These are phyloP conservation scores for Oostethus manadensis DNA, from an alignment of 2,113 vertebrate genomes.

Conservation along the genomic window DNA sequence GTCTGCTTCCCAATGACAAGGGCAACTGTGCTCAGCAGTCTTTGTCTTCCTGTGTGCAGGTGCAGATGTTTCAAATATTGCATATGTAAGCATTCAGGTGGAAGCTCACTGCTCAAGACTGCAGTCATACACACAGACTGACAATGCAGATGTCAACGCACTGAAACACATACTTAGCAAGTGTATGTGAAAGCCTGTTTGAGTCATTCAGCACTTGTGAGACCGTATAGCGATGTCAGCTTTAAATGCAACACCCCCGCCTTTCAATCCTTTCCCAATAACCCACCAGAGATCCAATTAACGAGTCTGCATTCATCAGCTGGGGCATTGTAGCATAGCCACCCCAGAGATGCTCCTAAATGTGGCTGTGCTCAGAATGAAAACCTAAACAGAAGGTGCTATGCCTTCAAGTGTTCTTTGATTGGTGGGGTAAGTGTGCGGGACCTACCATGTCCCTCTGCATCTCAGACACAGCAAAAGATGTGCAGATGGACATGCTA, in stretches of 20 bases:
- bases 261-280: constrained; percentile 9
- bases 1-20: constrained; percentile 26
- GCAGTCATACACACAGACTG: constrained; percentile 26
- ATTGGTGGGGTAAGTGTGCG: background rate
- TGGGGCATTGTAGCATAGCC: constrained; percentile 46
- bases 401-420: background rate
- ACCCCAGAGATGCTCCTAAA: constrained; percentile 43
- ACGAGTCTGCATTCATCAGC: constrained; percentile 47
- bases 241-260: background rate
- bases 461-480: no score
- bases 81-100: constrained; percentile 39
- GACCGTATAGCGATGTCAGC: constrained; percentile 14
- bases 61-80: constrained; percentile 29
- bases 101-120: background rate
- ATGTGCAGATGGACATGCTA: no score
- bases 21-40: constrained; percentile 42
- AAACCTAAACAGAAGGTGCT: background rate
- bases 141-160: constrained; percentile 14
- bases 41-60: constrained; percentile 3
- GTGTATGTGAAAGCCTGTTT: constrained; percentile 21
- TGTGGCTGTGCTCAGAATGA: constrained; percentile 10
- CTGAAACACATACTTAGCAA: constrained; percentile 8
- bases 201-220: constrained; percentile 13
- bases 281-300: constrained; percentile 43
- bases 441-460: no score